These are phyloP conservation scores for Phaonia tiefii DNA, from an alignment of 2,888 invertebrate genomes.

Conservation along the genomic window DNA sequence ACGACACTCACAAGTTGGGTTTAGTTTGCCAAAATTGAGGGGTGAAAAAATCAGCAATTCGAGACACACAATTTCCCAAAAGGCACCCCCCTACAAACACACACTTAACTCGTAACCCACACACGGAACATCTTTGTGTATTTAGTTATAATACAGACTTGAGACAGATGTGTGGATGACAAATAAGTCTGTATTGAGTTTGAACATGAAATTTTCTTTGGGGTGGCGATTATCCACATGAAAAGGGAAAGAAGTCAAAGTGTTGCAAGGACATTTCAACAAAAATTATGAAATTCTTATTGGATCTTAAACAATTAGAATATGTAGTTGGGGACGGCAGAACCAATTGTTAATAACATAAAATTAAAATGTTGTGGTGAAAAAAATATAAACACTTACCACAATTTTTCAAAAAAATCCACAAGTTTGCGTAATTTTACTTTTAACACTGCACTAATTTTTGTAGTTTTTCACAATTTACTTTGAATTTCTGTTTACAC, in stretches of 20 bases:
- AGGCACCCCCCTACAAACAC: conserved; percentile 5
- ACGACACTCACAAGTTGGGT: conserved; percentile 37
- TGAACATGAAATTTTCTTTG: conserved; percentile 30
- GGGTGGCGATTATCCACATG: conserved; percentile 49
- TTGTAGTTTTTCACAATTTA: conserved; percentile 11
- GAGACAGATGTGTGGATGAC: conserved; percentile 45
- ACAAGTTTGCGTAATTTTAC: no score
- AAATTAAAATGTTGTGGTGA: conserved; percentile 19
- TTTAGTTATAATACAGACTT: conserved; percentile 62
- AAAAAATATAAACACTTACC: background rate
- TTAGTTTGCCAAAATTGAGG: conserved; percentile 42
- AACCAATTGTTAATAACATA: no score
- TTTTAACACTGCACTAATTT: no score
- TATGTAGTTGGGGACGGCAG: no score
- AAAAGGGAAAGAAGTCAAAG: conserved; percentile 6
- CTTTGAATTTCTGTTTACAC: conserved; percentile 6
- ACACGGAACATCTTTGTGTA: background rate
- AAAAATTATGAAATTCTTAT: conserved; percentile 59
- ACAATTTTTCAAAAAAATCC: no score
- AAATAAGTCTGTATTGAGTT: conserved; percentile 60
- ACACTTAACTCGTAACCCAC: background rate
- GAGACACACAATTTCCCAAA: background rate
- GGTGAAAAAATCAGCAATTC: conserved; percentile 10
- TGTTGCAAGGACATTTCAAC: conserved; percentile 37
- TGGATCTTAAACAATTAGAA: no score